phyloP scores from a whole-genome alignment of 2,113 vertebrate species.

The Lamprologus speciosus region DNA sequence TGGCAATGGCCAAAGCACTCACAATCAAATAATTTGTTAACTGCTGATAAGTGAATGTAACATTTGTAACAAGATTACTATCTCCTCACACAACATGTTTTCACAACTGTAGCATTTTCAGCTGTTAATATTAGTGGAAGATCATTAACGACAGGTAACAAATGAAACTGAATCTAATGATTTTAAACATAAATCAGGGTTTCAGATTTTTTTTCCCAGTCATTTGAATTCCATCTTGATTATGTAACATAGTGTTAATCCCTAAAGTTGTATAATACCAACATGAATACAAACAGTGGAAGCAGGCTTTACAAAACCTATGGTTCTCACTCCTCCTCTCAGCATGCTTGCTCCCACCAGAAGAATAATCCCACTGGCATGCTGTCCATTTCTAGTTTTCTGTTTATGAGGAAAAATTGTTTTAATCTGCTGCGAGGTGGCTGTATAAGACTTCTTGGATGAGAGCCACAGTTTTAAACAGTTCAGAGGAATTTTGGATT shows the following conservation, averaged over 20 bases:
- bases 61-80: neutral
- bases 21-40: neutral
- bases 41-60: neutral
- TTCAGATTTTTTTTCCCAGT: neutral
- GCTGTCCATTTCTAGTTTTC: neutral
- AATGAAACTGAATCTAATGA: neutral
- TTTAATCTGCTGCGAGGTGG: neutral
- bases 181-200: neutral
- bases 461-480: conserved; percentile 6
- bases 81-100: neutral
- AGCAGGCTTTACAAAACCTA: neutral
- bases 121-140: neutral
- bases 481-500: conserved; percentile 32
- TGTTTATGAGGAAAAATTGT: neutral
- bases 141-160: neutral
- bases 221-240: neutral
- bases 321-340: neutral
- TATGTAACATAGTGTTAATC: conserved; percentile 37
- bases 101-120: neutral
- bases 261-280: neutral
- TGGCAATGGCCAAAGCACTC: neutral
- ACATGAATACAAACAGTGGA: neutral
- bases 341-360: neutral
- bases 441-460: conserved; percentile 2
- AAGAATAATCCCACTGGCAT: neutral